phyloP scores from a whole-genome alignment of 2,888 invertebrate species.

The Eristalinus sepulchralis region DNA sequence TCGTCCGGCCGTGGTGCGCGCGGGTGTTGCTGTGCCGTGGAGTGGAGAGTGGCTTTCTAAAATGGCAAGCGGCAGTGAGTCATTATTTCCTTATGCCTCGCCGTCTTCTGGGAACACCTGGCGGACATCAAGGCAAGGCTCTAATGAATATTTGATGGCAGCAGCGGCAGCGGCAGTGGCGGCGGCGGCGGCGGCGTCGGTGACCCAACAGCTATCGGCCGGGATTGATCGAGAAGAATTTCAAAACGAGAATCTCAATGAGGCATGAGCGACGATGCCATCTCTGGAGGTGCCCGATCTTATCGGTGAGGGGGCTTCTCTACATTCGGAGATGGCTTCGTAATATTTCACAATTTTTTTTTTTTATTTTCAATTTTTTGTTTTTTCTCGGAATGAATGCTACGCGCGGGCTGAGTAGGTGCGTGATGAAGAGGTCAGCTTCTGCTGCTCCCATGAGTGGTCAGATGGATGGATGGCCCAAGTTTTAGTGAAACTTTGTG shows the following conservation, averaged over 20 bases:
- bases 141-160: background rate
- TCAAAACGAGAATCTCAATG: background rate
- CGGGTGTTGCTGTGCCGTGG: background rate
- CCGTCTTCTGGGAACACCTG: background rate
- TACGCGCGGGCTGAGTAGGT: background rate
- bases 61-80: constrained; percentile 13
- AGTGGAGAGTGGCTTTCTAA: constrained; percentile 43
- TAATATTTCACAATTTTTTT: background rate
- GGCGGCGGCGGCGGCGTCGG: no score
- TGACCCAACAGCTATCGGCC: background rate
- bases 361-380: no score
- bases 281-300: background rate
- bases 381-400: background rate
- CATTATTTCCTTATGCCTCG: constrained; percentile 3
- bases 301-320: background rate
- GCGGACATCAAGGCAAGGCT: background rate
- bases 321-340: background rate
- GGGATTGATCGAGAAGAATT: background rate
- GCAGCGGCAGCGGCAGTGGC: no score
- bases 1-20: background rate
- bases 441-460: background rate
- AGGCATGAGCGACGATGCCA: background rate
- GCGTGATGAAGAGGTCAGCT: background rate
- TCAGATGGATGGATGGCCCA: background rate
- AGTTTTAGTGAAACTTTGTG: background rate